A percentile compares a stretch with the other conserved stretches of the same genome.
Evolutionary conservation across 2,888 invertebrate genomes (phyloP).

Genomic region (Archips xylosteana): DNA sequence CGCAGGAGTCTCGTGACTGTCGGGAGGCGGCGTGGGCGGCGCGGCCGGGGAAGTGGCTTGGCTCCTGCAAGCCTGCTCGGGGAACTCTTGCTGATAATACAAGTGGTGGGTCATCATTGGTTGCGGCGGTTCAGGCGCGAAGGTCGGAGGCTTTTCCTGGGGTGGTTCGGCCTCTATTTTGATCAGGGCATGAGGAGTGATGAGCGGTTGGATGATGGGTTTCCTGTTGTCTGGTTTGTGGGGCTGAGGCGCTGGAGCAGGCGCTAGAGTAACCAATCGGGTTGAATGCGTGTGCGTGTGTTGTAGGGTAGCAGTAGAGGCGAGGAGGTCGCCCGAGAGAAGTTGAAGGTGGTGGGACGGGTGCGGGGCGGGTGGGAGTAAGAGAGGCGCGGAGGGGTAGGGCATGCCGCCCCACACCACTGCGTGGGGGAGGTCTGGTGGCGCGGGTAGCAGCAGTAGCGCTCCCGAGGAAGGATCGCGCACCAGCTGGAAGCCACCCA

Average conservation of each 20-base stretch:
- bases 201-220: conserved; percentile 79
- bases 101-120: conserved; percentile 84
- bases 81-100: conserved; percentile 84
- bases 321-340: conserved; percentile 87
- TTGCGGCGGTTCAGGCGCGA: conserved; percentile 80
- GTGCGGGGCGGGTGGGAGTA: conserved; percentile 81
- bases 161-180: conserved; percentile 90
- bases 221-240: conserved; percentile 73
- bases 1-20: conserved; percentile 87
- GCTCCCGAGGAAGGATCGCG: conserved; percentile 95
- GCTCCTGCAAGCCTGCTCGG: conserved; percentile 81
- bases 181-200: conserved; percentile 85
- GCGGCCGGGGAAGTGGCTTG: conserved; percentile 87
- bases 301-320: conserved; percentile 87
- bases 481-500: conserved; percentile 94
- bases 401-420: conserved; percentile 91
- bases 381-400: conserved; percentile 73
- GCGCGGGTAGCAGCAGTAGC: conserved; percentile 91
- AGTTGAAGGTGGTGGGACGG: conserved; percentile 88
- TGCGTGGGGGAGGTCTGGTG: conserved; percentile 89
- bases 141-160: conserved; percentile 75
- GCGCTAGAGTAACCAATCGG: conserved; percentile 87
- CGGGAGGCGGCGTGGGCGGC: conserved; percentile 81
- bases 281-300: conserved; percentile 90
- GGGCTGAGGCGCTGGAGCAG: conserved; percentile 80